Evolutionary conservation across 30 jellyfish, hydroid and myxozoan genomes (phyloP).

Genomic region (Aurelia aurita complex sp. Pacific): DNA sequence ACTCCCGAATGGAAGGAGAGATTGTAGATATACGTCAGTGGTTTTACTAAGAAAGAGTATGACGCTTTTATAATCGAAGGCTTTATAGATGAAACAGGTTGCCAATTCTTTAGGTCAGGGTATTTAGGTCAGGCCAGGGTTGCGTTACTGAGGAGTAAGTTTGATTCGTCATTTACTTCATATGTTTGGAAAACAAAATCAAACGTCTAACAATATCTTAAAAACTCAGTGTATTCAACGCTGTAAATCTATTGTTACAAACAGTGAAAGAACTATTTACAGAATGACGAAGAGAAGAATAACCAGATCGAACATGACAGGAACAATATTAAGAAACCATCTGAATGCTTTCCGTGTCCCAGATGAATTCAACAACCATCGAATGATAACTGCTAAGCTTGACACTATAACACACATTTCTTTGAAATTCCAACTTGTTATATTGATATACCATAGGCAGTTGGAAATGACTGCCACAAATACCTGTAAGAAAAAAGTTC

Average conservation of each 20-base stretch:
- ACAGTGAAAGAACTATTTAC: conserved; percentile 33
- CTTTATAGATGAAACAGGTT: too few species aligned
- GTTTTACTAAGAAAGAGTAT: too few species aligned
- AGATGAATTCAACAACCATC: conserved; percentile 81
- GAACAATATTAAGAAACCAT: conserved; percentile 82
- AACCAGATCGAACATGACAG: conserved; percentile 86
- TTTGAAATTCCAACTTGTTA: conserved; percentile 15
- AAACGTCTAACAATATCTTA: too few species aligned
- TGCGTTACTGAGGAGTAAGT: too few species aligned
- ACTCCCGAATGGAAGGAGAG: too few species aligned
- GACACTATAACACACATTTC: conserved; percentile 60
- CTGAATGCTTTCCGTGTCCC: conserved; percentile 80
- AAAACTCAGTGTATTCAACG: not conserved
- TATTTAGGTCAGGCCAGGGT: too few species aligned
- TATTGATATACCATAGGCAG: conserved; percentile 56
- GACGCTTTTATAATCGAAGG: too few species aligned
- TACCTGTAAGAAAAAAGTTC: conserved; percentile 14
- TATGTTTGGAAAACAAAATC: too few species aligned
- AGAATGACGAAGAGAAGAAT: conserved; percentile 62
- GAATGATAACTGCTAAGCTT: conserved; percentile 59
- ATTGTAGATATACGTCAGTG: too few species aligned
- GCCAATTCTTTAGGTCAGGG: too few species aligned
- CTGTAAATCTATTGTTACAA: not conserved
- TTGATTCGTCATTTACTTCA: too few species aligned
- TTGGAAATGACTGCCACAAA: conserved; percentile 55